Evolutionary conservation across 2,888 invertebrate species (phyloP).

Genomic region (Cistogaster globosa): DNA sequence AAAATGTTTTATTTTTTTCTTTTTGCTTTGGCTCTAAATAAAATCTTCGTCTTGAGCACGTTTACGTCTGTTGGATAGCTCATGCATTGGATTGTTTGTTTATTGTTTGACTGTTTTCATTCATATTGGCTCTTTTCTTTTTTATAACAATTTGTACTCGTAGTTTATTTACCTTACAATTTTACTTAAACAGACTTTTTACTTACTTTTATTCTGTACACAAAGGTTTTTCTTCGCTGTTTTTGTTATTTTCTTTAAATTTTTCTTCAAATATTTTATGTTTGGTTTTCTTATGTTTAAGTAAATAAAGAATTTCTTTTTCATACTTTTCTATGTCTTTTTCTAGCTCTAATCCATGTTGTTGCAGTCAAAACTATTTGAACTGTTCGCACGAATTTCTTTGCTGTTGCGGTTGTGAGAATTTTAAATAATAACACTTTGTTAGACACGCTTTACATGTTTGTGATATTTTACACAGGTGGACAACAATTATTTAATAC

Average conservation of each 20-base stretch:
- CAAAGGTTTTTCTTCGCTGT: not conserved
- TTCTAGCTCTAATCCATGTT: constrained; percentile 28
- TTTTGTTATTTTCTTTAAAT: not conserved
- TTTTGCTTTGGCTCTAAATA: constrained; percentile 20
- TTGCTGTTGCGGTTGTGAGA: constrained; percentile 27
- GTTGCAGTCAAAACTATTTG: constrained; percentile 24
- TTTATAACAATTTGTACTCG: constrained; percentile 13
- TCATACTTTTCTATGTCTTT: constrained; percentile 1
- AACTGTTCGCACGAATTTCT: constrained; percentile 60
- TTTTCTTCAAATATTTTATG: constrained; percentile 43
- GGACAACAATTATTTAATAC: not conserved
- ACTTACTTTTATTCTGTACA: constrained; percentile 17
- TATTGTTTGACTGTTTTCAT: constrained; percentile 13
- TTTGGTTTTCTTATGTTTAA: not conserved
- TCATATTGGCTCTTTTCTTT: constrained; percentile 18
- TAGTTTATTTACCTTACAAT: constrained; percentile 59
- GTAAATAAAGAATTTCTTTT: not conserved
- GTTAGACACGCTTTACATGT: not conserved
- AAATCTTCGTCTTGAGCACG: constrained; percentile 60
- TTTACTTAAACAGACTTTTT: constrained; percentile 27
- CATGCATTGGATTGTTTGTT: not conserved
- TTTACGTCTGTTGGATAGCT: constrained; percentile 30
- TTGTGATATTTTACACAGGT: constrained; percentile 13
- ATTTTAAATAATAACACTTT: constrained; percentile 5
- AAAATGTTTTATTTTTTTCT: constrained; percentile 29